Evolutionary conservation across 2,113 vertebrate genomes (phyloP), one percentile per base, ranked within the genome.

Genomic region (Elephantulus edwardii): DNA sequence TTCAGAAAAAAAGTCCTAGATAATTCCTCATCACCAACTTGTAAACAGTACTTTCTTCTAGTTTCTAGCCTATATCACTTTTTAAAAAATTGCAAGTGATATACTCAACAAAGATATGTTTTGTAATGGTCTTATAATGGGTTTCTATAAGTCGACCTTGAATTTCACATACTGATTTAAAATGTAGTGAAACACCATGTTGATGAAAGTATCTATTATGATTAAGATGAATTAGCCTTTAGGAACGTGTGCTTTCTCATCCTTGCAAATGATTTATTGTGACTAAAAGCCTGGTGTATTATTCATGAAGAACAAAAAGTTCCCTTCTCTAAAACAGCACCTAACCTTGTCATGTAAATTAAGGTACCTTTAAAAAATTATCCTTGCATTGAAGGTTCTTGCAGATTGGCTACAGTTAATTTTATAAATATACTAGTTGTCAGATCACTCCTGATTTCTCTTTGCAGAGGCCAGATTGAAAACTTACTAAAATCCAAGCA

Each of bases 141-240:
- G 30, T 90, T 91, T 93, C 50, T 2, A 72, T 8, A 78, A 77
- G 66, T 79, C 92, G 72, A 86, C 56, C 81, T 48, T 93, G 90
- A 93, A 84, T 91, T 82, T 50, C 50, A 79, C 52, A 80, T 19
- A 92, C 16, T 91, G n/a, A 93, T 50, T 50, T 88, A 76, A n/a
- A 84, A 90, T n/a, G n/a, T 40, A 87, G 70, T 46, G 52, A 91
- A 95, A 82, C 22, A 40, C 24, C 14, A 66, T 88, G 52, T 4
- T 35, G 68, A 71, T 86, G 50, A 83, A 92, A 94, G 33, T 70
- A 77, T 52, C 64, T 87, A 76, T 52, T 83, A 58, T 78, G 50
- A 92, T 33, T 44, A 86, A 52, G 64, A 82, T 74, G n/a, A 83
- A 90, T 86, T 76, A 79, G 5, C 20, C 35, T 78, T 8, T 8